phyloP scores from a whole-genome alignment of 2,888 invertebrate species.

The Serrognathus titanus region DNA sequence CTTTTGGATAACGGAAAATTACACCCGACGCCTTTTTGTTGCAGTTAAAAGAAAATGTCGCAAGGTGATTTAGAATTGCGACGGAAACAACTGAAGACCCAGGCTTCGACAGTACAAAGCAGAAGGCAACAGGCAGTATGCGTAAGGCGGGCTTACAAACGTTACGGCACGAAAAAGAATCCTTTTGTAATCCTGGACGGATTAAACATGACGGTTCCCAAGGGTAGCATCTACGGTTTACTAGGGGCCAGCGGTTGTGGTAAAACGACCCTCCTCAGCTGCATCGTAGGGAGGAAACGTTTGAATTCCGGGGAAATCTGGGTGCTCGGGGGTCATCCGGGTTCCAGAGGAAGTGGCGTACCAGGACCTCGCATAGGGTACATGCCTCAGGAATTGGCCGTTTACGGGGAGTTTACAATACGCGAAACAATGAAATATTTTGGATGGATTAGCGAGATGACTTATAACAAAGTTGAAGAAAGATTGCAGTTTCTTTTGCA shows the following conservation, averaged over 20 bases:
- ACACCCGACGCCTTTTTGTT: too few relatives aligned
- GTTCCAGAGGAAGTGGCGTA: slow-evolving; percentile 77
- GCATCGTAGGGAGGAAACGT: slow-evolving; percentile 78
- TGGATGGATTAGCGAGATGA: slow-evolving; percentile 45
- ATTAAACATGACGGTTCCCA: slow-evolving; percentile 88
- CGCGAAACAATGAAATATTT: slow-evolving; percentile 45
- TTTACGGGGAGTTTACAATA: slow-evolving; percentile 47
- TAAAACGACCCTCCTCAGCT: slow-evolving; percentile 83
- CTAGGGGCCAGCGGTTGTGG: slow-evolving; percentile 89
- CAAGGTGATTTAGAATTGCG: slow-evolving; percentile 22
- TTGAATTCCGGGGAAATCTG: slow-evolving; percentile 79
- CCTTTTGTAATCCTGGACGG: slow-evolving; percentile 81
- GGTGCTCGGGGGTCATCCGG: slow-evolving; percentile 78
- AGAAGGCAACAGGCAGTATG: slow-evolving; percentile 80
- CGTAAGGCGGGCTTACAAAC: slow-evolving; percentile 78
- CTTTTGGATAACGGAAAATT: too few relatives aligned
- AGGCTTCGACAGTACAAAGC: slow-evolving; percentile 36
- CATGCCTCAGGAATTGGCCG: slow-evolving; percentile 49
- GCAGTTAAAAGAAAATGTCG: neutral
- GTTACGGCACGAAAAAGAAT: slow-evolving; percentile 75
- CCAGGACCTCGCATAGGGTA: slow-evolving; percentile 85
- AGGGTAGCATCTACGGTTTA: slow-evolving; percentile 76
- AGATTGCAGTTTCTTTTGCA: slow-evolving; percentile 40
- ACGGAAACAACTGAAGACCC: slow-evolving; percentile 22
- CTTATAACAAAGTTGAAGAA: slow-evolving; percentile 38